Evolutionary conservation across 1,140 invertebrate species (phyloP), one percentile per base, ranked within the genome.

Genomic region (Sinella curviseta): DNA sequence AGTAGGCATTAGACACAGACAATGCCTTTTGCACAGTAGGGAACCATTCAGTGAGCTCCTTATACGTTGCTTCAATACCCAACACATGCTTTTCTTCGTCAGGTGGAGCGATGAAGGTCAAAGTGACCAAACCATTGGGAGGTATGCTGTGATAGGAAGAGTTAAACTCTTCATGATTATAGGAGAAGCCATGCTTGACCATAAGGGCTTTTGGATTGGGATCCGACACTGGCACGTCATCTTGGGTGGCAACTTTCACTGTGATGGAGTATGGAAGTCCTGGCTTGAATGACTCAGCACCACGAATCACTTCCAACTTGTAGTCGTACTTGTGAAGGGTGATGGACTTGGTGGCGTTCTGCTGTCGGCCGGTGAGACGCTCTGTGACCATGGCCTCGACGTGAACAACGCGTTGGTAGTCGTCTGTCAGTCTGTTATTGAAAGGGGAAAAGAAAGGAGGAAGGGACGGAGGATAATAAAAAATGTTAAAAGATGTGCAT

Each of bases 231-330:
- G 93, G 92, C 28, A 89, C 89, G 57, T 92, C 92, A 87, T 95
- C 93, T 83, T 94, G 93, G 84, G 93, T 91, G 0, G 90, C 86
- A 0, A 94, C 86, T 89, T 93, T 93, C 8, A 93, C 86, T 92
- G 83, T 30, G 76, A 84, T 92, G 57, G 89, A 92, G 85, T 96
- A 97, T 77, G 92, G 91, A 60, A 98, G 88, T 8, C 92, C 94
- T 1, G 95, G 94, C 85, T 97, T 96, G 86, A 95, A 98, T 82
- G 92, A 93, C 77, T 93, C 91, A 1, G 95, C 90, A 0, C 93
- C 93, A 83, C 94, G 91, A 65, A 94, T 90, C 67, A 95, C 89
- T 82, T 95, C 92, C 86, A 98, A 89, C 83, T 92, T 92, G 84
- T 97, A 95, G 34, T 93, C 92, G 82, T 94, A 91, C 79, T 92